phyloP scores from a whole-genome alignment of 2,888 invertebrate genomes.

The Philereme transversata region DNA sequence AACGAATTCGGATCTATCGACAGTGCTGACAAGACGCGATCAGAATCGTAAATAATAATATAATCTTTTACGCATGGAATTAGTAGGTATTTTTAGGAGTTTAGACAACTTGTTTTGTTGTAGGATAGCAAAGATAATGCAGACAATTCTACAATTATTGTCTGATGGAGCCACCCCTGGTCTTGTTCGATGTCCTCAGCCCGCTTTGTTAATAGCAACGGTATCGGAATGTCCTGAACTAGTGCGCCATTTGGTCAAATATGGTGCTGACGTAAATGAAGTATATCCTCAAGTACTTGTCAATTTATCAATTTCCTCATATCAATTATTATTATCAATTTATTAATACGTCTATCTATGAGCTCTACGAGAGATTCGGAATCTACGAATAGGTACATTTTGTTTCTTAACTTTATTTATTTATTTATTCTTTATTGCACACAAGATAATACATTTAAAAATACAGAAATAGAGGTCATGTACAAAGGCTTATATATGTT shows the following conservation, averaged over 20 bases:
- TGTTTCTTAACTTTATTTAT: no score
- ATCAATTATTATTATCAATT: no score
- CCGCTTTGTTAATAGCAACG: slow-evolving; percentile 61
- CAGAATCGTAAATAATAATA: slow-evolving; percentile 49
- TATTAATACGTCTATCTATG: no score
- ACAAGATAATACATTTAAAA: no score
- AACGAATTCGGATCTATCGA: slow-evolving; percentile 44
- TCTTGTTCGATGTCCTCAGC: slow-evolving; percentile 62
- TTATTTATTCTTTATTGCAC: no score
- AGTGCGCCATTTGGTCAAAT: slow-evolving; percentile 50
- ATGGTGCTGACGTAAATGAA: slow-evolving; percentile 68
- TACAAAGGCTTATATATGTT: no score
- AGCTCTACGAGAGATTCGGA: no score
- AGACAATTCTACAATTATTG: slow-evolving; percentile 59
- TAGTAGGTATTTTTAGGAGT: no score
- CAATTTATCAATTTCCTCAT: not conserved
- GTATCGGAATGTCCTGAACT: slow-evolving; percentile 53
- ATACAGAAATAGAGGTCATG: no score
- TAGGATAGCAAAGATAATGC: slow-evolving; percentile 59
- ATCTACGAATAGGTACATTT: no score
- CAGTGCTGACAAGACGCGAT: slow-evolving; percentile 47
- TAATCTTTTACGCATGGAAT: no score
- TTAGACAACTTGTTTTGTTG: slow-evolving; percentile 2
- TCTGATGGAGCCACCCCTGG: slow-evolving; percentile 63
- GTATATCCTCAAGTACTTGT: slow-evolving; percentile 51